phyloP scores from a whole-genome alignment of 92 coral and sea anemone species.

The Phenganax subtilis region DNA sequence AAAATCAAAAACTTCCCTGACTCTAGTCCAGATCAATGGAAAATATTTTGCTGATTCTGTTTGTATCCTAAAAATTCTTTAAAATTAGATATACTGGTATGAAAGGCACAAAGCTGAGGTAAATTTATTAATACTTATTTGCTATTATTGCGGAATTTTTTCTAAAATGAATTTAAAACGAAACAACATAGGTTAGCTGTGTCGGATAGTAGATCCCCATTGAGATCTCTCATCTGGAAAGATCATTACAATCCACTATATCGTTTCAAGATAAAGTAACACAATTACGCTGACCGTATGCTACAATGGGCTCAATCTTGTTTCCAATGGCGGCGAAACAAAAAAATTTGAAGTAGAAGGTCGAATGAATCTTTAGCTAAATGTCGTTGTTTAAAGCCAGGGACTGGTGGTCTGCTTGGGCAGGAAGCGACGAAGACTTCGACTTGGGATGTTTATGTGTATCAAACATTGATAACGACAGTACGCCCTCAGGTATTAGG shows the following conservation, averaged over 20 bases:
- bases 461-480: conserved; percentile 83
- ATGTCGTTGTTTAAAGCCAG: conserved; percentile 99
- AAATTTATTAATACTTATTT: too few relatives aligned
- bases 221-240: too few relatives aligned
- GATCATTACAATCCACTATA: not conserved
- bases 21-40: too few relatives aligned
- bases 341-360: not conserved
- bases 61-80: too few relatives aligned
- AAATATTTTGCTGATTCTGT: too few relatives aligned
- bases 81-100: too few relatives aligned
- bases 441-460: conserved; percentile 91
- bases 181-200: too few relatives aligned
- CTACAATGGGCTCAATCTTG: conserved; percentile 28
- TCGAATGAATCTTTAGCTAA: conserved; percentile 25
- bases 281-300: not conserved
- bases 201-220: too few relatives aligned
- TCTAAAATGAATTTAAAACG: too few relatives aligned
- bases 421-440: conserved; percentile 97
- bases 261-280: not conserved
- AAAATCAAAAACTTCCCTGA: too few relatives aligned
- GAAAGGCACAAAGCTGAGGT: too few relatives aligned
- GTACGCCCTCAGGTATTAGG: conserved; percentile 61
- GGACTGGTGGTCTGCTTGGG: conserved; percentile 99
- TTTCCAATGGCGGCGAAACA: conserved; percentile 44
- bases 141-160: too few relatives aligned